Evolutionary conservation across 2,113 vertebrate genomes (phyloP).

Genomic region (Recurvirostra avosetta): DNA sequence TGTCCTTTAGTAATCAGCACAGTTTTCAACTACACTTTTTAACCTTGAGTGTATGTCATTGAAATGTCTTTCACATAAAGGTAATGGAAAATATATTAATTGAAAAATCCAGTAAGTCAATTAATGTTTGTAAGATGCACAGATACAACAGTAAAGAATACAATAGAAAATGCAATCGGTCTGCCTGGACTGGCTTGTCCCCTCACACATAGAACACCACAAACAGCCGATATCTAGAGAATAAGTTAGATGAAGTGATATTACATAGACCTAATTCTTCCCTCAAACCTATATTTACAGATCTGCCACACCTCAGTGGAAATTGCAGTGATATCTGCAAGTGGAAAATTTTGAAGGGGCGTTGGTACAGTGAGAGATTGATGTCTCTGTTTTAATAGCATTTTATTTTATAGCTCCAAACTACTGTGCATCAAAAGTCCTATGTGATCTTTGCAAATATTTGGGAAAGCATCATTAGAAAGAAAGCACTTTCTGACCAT

Average conservation of each 20-base stretch:
- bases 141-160: background rate
- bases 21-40: background rate
- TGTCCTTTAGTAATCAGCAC: background rate
- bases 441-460: background rate
- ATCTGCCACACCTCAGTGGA: background rate
- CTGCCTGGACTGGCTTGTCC: background rate
- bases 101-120: background rate
- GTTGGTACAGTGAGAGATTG: background rate
- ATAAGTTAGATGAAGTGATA: background rate
- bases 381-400: background rate
- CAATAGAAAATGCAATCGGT: rapidly evolving
- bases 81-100: background rate
- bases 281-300: background rate
- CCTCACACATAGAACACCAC: background rate
- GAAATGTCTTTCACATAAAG: background rate
- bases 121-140: background rate
- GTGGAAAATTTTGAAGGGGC: background rate
- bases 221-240: background rate
- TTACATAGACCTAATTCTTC: background rate
- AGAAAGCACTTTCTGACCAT: background rate
- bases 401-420: background rate
- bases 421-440: background rate
- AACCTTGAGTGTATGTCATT: background rate
- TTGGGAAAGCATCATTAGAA: background rate
- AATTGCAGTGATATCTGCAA: background rate